phyloP scores from a whole-genome alignment of 2,888 invertebrate genomes.

The Opisthograptis luteolata region DNA sequence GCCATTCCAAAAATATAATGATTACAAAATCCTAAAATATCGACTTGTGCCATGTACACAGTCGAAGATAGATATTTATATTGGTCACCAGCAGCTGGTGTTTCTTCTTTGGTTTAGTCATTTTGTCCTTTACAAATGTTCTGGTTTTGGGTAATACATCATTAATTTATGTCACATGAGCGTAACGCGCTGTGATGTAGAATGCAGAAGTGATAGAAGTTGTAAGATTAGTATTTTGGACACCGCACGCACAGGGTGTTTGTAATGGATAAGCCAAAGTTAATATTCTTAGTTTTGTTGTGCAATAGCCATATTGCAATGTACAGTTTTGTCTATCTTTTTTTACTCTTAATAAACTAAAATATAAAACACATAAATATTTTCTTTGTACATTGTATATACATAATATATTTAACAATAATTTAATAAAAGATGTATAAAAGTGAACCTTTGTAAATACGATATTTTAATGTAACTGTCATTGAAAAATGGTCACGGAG shows the following conservation, averaged over 20 bases:
- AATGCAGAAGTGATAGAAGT: conserved; percentile 45
- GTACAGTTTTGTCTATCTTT: conserved; percentile 74
- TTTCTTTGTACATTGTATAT: conserved; percentile 79
- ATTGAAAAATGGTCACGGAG: conserved; percentile 45
- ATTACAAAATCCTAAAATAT: conserved; percentile 38
- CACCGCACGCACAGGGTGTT: conserved; percentile 60
- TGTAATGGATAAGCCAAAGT: conserved; percentile 82
- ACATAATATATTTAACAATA: conserved; percentile 66
- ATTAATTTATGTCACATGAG: conserved; percentile 39
- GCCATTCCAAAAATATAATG: conserved; percentile 57
- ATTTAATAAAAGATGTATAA: conserved; percentile 68
- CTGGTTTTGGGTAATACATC: conserved; percentile 37
- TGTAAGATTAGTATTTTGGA: conserved; percentile 54
- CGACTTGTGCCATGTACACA: conserved; percentile 61
- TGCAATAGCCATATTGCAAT: conserved; percentile 81
- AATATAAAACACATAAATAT: conserved; percentile 61
- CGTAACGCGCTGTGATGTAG: conserved; percentile 54
- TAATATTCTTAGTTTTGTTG: conserved; percentile 78
- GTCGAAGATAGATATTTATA: conserved; percentile 11
- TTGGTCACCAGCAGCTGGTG: background rate
- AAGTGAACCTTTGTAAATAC: conserved; percentile 66
- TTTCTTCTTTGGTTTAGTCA: conserved; percentile 35
- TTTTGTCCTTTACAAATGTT: conserved; percentile 42
- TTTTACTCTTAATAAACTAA: conserved; percentile 57
- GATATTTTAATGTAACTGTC: conserved; percentile 39